phyloP scores from a whole-genome alignment of 2,888 invertebrate species.

The Sclerodermus sp. region DNA sequence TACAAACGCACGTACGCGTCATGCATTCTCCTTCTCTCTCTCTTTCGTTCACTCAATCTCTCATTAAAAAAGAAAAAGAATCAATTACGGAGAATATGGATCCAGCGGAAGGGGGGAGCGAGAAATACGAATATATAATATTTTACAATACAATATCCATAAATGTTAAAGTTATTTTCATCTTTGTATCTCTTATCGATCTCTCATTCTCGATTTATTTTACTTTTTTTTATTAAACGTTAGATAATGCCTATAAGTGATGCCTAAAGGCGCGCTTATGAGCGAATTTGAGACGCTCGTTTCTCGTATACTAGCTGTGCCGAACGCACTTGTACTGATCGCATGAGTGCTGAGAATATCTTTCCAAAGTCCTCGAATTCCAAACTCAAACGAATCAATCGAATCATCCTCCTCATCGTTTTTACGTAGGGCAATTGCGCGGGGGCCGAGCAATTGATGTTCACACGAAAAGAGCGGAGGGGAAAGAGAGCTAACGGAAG shows the following conservation, averaged over 20 bases:
- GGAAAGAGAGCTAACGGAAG: not conserved
- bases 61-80: not conserved
- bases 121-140: slow-evolving; percentile 27
- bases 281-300: slow-evolving; percentile 43
- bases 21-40: slow-evolving; percentile 8
- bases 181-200: slow-evolving; percentile 15
- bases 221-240: slow-evolving; percentile 50
- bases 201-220: slow-evolving; percentile 16
- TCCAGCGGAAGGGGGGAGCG: slow-evolving; percentile 14
- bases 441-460: no score
- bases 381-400: no score
- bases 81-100: slow-evolving; percentile 14
- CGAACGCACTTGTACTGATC: slow-evolving; percentile 58
- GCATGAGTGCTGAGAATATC: slow-evolving; percentile 39
- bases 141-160: slow-evolving; percentile 46
- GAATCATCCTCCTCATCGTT: no score
- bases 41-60: slow-evolving; percentile 8
- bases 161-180: slow-evolving; percentile 45
- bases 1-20: no score
- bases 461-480: no score
- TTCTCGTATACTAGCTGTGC: slow-evolving; percentile 59
- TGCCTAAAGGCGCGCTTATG: slow-evolving; percentile 41
- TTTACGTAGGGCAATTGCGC: no score
- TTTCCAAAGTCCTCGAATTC: slow-evolving; percentile 37
- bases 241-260: slow-evolving; percentile 51